Conservation (phyloP, 2,113 vertebrate species). For the Pterophyllum scalare region DNA sequence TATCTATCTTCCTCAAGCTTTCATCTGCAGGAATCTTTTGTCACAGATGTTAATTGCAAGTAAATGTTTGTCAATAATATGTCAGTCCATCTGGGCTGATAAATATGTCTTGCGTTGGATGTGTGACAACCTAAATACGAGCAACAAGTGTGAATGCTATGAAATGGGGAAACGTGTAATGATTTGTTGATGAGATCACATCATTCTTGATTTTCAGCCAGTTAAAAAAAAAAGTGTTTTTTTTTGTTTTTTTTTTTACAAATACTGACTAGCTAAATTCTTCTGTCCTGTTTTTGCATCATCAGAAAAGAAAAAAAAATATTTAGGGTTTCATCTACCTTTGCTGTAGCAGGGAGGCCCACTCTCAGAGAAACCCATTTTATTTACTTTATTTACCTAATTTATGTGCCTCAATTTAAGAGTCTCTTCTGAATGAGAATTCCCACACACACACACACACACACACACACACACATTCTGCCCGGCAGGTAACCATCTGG, state of each 20-base stretch:
- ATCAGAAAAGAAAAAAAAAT: not conserved
- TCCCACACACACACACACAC: not conserved
- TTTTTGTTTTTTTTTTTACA: too few relatives aligned
- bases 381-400: not conserved
- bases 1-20: conserved; percentile 50
- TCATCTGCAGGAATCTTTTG: conserved; percentile 56
- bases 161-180: conserved; percentile 17
- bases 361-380: not conserved
- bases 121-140: conserved; percentile 51
- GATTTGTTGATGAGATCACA: conserved; percentile 9
- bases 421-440: not conserved
- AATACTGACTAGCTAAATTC: not conserved
- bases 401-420: not conserved
- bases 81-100: conserved; percentile 50
- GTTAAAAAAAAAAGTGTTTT: not conserved
- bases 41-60: conserved; percentile 67
- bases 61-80: conserved; percentile 70
- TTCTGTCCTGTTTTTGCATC: not conserved
- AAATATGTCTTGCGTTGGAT: conserved; percentile 55
- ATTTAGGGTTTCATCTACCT: too few relatives aligned
- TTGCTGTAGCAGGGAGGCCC: too few relatives aligned
- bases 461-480: not conserved
- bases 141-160: conserved; percentile 13
- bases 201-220: conserved; percentile 15
- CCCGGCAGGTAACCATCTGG: not conserved